Base-by-base conservation (phyloP, 2,797 vertebrate genomes). In the Salarias fasciatus region DNA sequence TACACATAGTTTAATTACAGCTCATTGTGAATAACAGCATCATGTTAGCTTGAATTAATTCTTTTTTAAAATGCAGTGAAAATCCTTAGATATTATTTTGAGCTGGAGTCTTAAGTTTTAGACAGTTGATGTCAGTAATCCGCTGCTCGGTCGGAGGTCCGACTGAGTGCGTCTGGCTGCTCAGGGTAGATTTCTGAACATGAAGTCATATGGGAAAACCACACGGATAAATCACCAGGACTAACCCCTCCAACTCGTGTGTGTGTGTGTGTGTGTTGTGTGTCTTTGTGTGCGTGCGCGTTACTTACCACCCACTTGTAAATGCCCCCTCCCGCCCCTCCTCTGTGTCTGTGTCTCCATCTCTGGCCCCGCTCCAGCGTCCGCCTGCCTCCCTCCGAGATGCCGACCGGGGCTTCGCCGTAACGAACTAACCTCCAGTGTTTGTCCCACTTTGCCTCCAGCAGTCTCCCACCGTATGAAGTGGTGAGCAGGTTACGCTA, bases 401-500 rank as follows among this genome's bases (percentile, higher is more conserved):
- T 79, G 61, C 72, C 56, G 56, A 77, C 74, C 60, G n/a, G 68
- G 65, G 53, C 63, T 82, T 84, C 69, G 70, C 80, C 72, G 66
- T 66, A 59, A 84, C 48, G 11, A 75, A 42, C 49, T 75, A 60
- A 79, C 75, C 76, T 75, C 77, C 70, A 77, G 78, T 85, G 79
- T 79, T 83, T 82, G 61, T 75, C 53, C 54, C 66, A 42, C 45
- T 54, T 61, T 55, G 72, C 78, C 79, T 77, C 62, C 69, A 80
- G 83, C 78, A 76, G 72, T 58, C 68, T 73, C 71, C 65, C 74
- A 69, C 67, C 72, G 58, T 50, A 72, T 73, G 80, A 69, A 74
- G 83, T 48, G 79, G 86, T 80, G 74, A 76, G 69, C 77, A 80
- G 84, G 82, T 84, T 80, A 53, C 81, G 83, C 67, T 78, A 72